Conservation (phyloP, 2,113 vertebrate genomes). For the Phocoena sinus region DNA sequence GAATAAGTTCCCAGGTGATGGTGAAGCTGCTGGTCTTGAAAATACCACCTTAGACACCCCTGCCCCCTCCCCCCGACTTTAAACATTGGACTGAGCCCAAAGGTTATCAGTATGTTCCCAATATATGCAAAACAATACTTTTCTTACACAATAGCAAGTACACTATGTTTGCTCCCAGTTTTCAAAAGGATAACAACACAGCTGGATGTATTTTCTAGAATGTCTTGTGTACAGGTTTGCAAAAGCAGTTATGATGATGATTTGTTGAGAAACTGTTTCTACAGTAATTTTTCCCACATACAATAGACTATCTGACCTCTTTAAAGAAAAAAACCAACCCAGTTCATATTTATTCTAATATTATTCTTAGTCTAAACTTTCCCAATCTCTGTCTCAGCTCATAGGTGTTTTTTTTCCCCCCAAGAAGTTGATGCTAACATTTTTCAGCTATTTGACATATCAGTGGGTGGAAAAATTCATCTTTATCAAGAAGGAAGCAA, state of each 20-base stretch:
- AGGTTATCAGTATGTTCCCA: too few relatives aligned
- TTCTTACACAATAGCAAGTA: background rate
- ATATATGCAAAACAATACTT: background rate
- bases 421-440: background rate
- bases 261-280: slow-evolving; percentile 1
- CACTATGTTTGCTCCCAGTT: background rate
- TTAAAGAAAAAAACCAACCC: background rate
- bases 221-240: background rate
- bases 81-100: background rate
- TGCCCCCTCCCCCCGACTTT: rapidly evolving
- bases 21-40: background rate
- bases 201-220: background rate
- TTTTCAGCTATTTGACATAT: slow-evolving; percentile 17
- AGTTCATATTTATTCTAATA: background rate
- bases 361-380: background rate
- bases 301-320: background rate
- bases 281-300: background rate
- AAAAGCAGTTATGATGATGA: background rate
- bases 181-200: background rate
- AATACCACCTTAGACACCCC: background rate
- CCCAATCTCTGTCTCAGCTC: background rate
- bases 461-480: slow-evolving; percentile 9
- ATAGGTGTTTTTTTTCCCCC: background rate
- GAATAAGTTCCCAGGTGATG: background rate
- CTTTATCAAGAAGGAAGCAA: background rate